Conservation (phyloP, 2,113 vertebrate genomes). For the Malurus alboscapulatus region DNA sequence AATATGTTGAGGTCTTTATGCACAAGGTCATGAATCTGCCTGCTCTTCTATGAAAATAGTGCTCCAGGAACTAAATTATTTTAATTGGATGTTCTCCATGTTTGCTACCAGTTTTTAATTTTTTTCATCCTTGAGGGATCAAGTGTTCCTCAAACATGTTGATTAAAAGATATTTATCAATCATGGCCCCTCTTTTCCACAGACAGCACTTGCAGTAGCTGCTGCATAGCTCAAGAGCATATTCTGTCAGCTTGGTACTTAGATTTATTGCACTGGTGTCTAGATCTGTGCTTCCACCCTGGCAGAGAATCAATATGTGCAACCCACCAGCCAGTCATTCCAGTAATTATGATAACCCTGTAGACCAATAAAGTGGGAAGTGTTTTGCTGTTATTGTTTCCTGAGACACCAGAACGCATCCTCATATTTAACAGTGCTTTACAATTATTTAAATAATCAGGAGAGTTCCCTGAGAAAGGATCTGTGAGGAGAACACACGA, state of each 20-base stretch:
- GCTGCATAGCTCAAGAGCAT: constrained; percentile 4
- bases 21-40: neutral
- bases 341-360: constrained; percentile 36
- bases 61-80: neutral
- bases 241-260: constrained; percentile 29
- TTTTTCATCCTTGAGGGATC: neutral
- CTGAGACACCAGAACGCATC: constrained; percentile 9
- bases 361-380: constrained; percentile 48
- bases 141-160: neutral
- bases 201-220: constrained; percentile 27
- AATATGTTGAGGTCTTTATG: neutral
- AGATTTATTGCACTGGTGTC: constrained; percentile 45
- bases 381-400: constrained; percentile 53
- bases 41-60: neutral
- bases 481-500: neutral
- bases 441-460: constrained; percentile 50
- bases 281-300: constrained; percentile 31
- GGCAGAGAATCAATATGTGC: constrained; percentile 63
- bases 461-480: neutral
- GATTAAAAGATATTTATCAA: constrained; percentile 61
- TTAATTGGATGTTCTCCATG: neutral
- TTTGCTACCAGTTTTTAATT: neutral
- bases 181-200: neutral
- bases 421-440: constrained; percentile 8
- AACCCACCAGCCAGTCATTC: constrained; percentile 38